Conservation (phyloP, 2,113 vertebrate species). For the Leptobrachium leishanense region DNA sequence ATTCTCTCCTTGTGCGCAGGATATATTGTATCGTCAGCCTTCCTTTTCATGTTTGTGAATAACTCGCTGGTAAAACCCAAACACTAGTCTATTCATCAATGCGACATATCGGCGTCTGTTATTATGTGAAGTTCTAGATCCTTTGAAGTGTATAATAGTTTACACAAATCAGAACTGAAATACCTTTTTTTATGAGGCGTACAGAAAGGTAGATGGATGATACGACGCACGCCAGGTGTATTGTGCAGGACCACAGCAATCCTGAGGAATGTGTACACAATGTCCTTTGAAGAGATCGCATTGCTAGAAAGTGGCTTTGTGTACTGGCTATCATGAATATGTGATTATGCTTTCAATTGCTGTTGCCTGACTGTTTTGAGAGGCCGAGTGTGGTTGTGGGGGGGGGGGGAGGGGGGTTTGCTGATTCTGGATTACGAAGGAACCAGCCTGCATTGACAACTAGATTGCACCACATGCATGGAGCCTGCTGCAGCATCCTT, state of each 20-base stretch:
- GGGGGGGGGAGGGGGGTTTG: too few relatives aligned
- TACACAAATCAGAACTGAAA: too few relatives aligned
- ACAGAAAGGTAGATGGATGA: too few relatives aligned
- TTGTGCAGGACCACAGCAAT: not conserved
- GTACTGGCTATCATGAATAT: not conserved
- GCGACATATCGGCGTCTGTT: too few relatives aligned
- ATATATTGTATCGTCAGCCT: too few relatives aligned
- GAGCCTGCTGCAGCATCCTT: conserved; percentile 27
- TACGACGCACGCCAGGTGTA: too few relatives aligned
- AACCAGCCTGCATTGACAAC: conserved; percentile 17
- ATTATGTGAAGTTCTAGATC: too few relatives aligned
- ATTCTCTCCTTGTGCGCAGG: not conserved
- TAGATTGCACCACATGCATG: conserved; percentile 33
- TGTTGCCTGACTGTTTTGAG: not conserved
- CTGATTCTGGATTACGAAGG: not conserved
- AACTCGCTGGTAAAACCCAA: too few relatives aligned
- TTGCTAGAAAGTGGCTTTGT: not conserved
- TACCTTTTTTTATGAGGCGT: too few relatives aligned
- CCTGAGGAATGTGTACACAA: not conserved
- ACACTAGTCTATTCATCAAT: too few relatives aligned
- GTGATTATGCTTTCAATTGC: not conserved
- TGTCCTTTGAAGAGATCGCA: not conserved
- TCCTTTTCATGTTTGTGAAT: too few relatives aligned
- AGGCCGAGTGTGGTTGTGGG: not conserved
- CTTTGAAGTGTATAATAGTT: too few relatives aligned